Evolutionary conservation across 2,113 vertebrate genomes (phyloP), one percentile per base, ranked within the genome.

Genomic region (zebrafish (Danio rerio)): DNA sequence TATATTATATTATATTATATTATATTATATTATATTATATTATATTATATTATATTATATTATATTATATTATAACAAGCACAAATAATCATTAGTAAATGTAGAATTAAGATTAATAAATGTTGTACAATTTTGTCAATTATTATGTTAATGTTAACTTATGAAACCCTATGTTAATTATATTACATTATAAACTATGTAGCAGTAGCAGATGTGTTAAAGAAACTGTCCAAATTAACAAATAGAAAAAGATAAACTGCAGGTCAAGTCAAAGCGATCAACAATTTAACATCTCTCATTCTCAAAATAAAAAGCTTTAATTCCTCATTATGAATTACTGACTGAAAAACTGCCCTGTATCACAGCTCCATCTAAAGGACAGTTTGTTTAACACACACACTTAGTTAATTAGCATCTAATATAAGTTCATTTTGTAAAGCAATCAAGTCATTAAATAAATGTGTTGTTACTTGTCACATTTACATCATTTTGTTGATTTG

Each of bases 301-400:
- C 13, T 76, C 7, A 9, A 61, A 61, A 43, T 9, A 49, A 62
- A n/a, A 50, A 71, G 20, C 69, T 77, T 43, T n/a, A 5, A 5
- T 31, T 62, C 20, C 18, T 47, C 42, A 66, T 63, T 7, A 11
- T 50, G 18, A 72, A 53, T 72, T 78, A 63, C 52, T 21, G 55
- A 70, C 5, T 31, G 6, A 3, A 73, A 42, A 68, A 15, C 42
- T 58, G 3, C 58, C 13, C 61, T 80, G 70, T 53, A 58, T 75
- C 59, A 84, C 69, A 84, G 58, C 43, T 2, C 69, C 83, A 75
- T 70, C 83, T 40, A 31, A 73, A 74, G 83, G 70, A 66, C 61
- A 50, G 61, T 21, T 21, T 18, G 42, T 47, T 68, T 15, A n/a
- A 45, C 18, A 16, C 45, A 13, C 16, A 52, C 49, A 9, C 7